Percentiles rank a stretch among this genome's conserved stretches.
These are phyloP conservation scores for Festucalex cinctus DNA, from an alignment of 2,113 vertebrate genomes.

Conservation along the genomic window DNA sequence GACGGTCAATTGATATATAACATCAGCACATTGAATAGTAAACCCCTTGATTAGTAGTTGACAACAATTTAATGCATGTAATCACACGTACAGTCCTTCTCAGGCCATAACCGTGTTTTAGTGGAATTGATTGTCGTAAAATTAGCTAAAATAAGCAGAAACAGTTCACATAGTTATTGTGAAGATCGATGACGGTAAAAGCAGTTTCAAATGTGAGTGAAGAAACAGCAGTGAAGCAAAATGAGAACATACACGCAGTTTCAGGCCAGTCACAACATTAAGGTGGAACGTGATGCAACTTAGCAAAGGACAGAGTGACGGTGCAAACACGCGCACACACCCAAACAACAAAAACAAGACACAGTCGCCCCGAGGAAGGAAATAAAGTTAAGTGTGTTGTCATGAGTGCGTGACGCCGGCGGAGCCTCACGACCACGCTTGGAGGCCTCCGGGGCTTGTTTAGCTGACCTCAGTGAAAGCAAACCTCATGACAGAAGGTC, in stretches of 20 bases:
- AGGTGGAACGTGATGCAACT: slow-evolving; percentile 26
- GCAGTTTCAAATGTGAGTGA: background rate
- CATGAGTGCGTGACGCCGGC: slow-evolving; percentile 37
- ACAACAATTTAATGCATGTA: background rate
- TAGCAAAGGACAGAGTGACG: slow-evolving; percentile 27
- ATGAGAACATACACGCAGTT: slow-evolving; percentile 13
- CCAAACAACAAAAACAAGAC: slow-evolving; percentile 9
- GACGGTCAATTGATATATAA: background rate
- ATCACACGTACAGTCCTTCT: background rate
- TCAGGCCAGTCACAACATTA: background rate
- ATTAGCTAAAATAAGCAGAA: background rate
- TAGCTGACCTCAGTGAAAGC: slow-evolving; percentile 76
- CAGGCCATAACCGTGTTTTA: background rate
- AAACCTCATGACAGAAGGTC: slow-evolving; percentile 75
- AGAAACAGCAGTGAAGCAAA: background rate
- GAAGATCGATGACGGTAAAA: background rate
- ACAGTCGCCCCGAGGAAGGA: slow-evolving; percentile 34
- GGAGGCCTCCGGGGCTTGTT: slow-evolving; percentile 61
- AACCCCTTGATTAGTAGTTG: background rate
- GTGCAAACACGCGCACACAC: slow-evolving; percentile 36
- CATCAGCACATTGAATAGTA: background rate
- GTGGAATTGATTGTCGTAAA: background rate
- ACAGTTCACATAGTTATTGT: background rate
- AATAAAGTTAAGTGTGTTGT: slow-evolving; percentile 43
- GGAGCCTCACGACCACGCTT: slow-evolving; percentile 52